Evolutionary conservation across 2,113 vertebrate species (phyloP), one percentile per base, ranked within the genome.

Genomic region (Morphnarchus princeps): DNA sequence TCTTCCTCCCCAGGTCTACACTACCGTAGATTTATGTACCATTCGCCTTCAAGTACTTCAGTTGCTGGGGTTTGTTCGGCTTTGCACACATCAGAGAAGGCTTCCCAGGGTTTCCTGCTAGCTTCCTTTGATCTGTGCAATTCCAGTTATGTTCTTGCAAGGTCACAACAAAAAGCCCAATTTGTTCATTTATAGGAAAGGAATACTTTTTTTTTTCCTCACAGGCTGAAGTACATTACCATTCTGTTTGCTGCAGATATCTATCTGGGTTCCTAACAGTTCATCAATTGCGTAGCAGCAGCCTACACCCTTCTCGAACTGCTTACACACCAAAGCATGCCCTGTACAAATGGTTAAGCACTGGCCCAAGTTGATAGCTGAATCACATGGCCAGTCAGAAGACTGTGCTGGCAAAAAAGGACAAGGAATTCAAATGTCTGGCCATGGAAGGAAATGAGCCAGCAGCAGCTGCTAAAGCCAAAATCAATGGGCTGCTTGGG

Each of bases 381-480:
- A 67, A 79, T 87, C 87, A 69, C 78, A 87, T 0, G 7, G 69
- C 57, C 52, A 71, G 83, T 82, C 89, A 94, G 70, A 82, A 89
- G 78, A 69, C 66, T 43, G 3, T 21, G 78, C 87, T 95, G 84
- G 87, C 93, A 94, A 76, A 84, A 83, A 79, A 81, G 14, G 57
- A 79, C 0, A 14, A 95, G 43, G 70, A 96, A 96, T 93, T 94
- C 74, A 85, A 61, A 52, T 52, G 74, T 93, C 87, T 94, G 90
- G 70, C 90, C 74, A 54, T 11, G 45, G 74, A 72, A 93, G 58
- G 70, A 94, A 90, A 58, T 12, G 58, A 97, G 90, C 58, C 93
- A 96, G 85, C 70, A 89, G 84, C 81, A 85, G 66, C 66, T 79
- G 84, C 84, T 79, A 29, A 67, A 76, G 91, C 81, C 91, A 87